Evolutionary conservation across 1,140 invertebrate genomes (phyloP), one percentile per base, ranked within the genome.

Genomic region (Notospermus geniculatus): DNA sequence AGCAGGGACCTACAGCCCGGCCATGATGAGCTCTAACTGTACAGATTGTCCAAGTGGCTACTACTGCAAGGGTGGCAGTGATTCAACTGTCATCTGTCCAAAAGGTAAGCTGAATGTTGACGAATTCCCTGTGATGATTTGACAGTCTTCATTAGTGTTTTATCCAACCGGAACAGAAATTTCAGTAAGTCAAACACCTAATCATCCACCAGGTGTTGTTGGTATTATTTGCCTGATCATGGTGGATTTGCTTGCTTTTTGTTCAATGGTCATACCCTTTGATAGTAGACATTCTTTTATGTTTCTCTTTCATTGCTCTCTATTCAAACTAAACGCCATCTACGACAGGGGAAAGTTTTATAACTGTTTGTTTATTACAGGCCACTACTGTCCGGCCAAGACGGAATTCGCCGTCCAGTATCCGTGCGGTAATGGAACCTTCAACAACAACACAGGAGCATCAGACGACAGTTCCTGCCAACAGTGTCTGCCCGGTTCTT

Each of bases 341-440:
- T n/a, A n/a, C n/a, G n/a, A n/a, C n/a, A n/a, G n/a, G 32, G 32
- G 15, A 4, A 4, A 36, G 32, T 36, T 36, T 7, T 36, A 15
- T 15, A 36, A 7, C 5, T 7, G 4, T 23, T 54, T 56, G 17
- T 45, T 63, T 4, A 56, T 69, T 72, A 36, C 59, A 77, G 76
- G 76, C 46, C 58, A 76, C 60, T 78, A 69, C 45, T 78, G 76
- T 62, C 72, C 70, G 62, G 41, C 41, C 29, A 69, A 67, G 2
- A 77, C 75, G 46, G 67, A 73, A 59, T 78, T 77, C 67, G 65
- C 70, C 29, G 58, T 50, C n/a, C 76, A 78, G 66, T 77, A 69
- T 59, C 73, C 73, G 11, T 78, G 76, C 62, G 57, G 64, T 43
- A 76, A 77, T 64, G 76, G 76, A 39, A 77, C 77, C 11, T 77